Evolutionary conservation across 2,888 invertebrate genomes (phyloP), one percentile per base, ranked within the genome.

Genomic region (Apoda limacodes): DNA sequence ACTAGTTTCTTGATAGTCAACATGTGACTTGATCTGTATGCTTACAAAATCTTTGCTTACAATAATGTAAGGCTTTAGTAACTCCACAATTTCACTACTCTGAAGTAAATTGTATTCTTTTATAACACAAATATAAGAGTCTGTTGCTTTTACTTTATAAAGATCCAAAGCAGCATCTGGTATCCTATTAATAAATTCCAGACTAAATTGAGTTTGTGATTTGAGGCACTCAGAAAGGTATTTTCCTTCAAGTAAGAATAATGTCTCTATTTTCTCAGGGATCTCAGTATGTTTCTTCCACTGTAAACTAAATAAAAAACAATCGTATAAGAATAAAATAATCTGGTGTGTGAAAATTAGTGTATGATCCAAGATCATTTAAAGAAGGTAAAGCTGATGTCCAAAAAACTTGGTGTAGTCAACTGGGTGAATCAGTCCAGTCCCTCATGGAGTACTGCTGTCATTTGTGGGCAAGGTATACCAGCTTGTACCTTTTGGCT

Each of bases 241-340:
- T 53, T 60, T 64, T 9, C 81, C 80, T 56, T 81, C 80, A 25
- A 78, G 47, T 35, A 82, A 48, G 9, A 69, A 40, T 11, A 81
- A 50, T 5, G 49, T 58, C n/a, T 66, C 53, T 27, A 74, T 57
- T 25, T 48, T 39, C 13, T 50, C 37, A 17, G 61, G 56, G 23
- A 39, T 30, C 34, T 53, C 43, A 4, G 49, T 9, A 5, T 52
- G 37, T 19, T 40, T 46, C 28, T 54, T 43, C 62, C 76, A 69
- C 32, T 51, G 39, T 35, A 76, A 55, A 29, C 81, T 80, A 60
- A 25, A 70, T 52, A 30, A 34, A 10, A 26, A 30, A 25, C 13
- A 36, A 54, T 35, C n/a, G 40, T 29, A 33, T 14, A 13, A 22
- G 15, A n/a, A 22, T 23, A 15, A 26, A 13, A 20, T 13, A 29